These are phyloP conservation scores for Danaus plexippus DNA, from an alignment of 1,140 invertebrate genomes.

Conservation along the genomic window DNA sequence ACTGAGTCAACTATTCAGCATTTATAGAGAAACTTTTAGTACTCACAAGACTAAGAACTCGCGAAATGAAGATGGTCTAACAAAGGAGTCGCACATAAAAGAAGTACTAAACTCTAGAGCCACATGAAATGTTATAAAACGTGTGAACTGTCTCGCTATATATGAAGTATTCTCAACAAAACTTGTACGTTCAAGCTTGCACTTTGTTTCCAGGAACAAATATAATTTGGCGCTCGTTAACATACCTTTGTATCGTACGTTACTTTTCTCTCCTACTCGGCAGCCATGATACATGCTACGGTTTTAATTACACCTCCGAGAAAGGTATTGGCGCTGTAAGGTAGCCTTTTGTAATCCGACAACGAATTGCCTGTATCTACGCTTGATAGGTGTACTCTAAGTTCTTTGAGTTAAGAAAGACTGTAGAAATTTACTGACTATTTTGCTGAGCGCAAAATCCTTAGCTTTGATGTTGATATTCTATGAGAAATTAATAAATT, in stretches of 20 bases:
- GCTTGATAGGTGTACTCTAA: too few relatives aligned
- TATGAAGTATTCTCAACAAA: slow-evolving; percentile 18
- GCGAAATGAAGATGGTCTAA: slow-evolving; percentile 5
- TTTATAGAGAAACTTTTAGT: too few relatives aligned
- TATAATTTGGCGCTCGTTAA: slow-evolving; percentile 54
- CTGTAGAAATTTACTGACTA: too few relatives aligned
- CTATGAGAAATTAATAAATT: too few relatives aligned
- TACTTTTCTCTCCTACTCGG: slow-evolving; percentile 15
- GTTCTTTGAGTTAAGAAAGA: too few relatives aligned
- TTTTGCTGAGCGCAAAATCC: too few relatives aligned
- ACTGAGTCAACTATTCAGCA: too few relatives aligned
- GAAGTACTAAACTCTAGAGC: slow-evolving; percentile 18
- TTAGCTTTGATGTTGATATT: too few relatives aligned
- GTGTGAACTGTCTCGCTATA: slow-evolving; percentile 15
- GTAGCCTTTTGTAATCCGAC: neutral
- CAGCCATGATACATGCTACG: slow-evolving; percentile 31
- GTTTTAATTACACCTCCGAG: slow-evolving; percentile 47
- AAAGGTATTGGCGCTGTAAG: slow-evolving; percentile 36
- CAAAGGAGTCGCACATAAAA: slow-evolving; percentile 17
- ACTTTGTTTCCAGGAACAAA: slow-evolving; percentile 39
- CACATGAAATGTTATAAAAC: slow-evolving; percentile 21
- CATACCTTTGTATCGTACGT: slow-evolving; percentile 24
- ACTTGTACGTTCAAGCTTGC: slow-evolving; percentile 28
- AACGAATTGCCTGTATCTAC: too few relatives aligned
- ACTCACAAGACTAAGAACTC: too few relatives aligned